Conservation (phyloP, 2,888 invertebrate species). For the Drosophila subsilvestris region DNA sequence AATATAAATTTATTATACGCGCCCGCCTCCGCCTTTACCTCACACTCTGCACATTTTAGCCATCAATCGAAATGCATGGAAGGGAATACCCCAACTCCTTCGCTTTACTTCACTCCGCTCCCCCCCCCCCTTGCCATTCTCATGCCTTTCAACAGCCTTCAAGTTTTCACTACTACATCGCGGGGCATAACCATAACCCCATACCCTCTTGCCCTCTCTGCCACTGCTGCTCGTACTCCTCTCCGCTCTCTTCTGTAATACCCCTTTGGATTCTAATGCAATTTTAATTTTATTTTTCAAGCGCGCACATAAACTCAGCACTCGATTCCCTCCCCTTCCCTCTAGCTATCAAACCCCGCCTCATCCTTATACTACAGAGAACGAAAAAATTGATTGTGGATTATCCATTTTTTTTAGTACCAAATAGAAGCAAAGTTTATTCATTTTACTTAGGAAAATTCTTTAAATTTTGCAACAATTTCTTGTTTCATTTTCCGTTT, state of each 20-base stretch:
- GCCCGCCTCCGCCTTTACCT: neutral
- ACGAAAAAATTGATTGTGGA: neutral
- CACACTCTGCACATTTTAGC: constrained; percentile 44
- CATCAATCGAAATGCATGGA: constrained; percentile 62
- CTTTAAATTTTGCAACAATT: neutral
- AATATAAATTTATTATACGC: constrained; percentile 66
- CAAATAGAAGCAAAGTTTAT: neutral
- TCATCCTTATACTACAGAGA: neutral
- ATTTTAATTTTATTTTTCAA: constrained; percentile 79
- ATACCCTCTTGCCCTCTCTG: neutral
- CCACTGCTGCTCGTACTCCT: neutral
- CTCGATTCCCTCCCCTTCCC: constrained; percentile 17
- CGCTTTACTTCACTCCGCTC: constrained; percentile 11
- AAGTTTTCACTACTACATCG: constrained; percentile 60
- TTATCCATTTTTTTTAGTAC: neutral
- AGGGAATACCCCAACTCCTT: neutral
- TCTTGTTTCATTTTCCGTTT: neutral
- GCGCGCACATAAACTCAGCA: constrained; percentile 73
- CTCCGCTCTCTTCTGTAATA: constrained; percentile 50
- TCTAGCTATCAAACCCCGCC: neutral
- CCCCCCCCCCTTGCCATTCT: constrained; percentile 14
- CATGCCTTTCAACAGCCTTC: constrained; percentile 71
- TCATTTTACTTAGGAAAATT: neutral
- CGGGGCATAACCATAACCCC: constrained; percentile 15
- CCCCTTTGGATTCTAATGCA: constrained; percentile 77